phyloP scores from a whole-genome alignment of 1,140 invertebrate genomes.

The Aplysia californica region DNA sequence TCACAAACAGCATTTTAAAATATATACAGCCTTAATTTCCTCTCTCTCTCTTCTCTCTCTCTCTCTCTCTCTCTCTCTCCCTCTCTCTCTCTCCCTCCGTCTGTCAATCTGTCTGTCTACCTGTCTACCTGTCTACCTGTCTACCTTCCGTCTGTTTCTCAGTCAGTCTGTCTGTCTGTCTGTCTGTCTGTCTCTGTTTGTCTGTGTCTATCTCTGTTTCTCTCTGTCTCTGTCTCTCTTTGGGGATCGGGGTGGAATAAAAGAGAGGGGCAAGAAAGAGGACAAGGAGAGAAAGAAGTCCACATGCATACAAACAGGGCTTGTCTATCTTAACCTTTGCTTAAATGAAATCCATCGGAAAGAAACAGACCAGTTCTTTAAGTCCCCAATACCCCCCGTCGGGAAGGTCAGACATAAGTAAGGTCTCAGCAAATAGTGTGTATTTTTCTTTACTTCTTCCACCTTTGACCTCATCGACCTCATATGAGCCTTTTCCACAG shows the following conservation, averaged over 20 bases:
- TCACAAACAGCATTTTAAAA: neutral
- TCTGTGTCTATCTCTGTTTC: neutral
- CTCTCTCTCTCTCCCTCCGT: neutral
- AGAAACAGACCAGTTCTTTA: neutral
- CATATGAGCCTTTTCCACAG: too few relatives aligned
- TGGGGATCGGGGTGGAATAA: too few relatives aligned
- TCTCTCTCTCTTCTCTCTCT: neutral
- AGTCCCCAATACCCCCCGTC: neutral
- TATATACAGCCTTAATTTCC: neutral
- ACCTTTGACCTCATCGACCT: too few relatives aligned
- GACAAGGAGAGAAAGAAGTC: too few relatives aligned
- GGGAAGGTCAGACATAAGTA: too few relatives aligned
- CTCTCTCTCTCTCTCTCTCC: neutral
- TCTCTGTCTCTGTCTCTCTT: slow-evolving; percentile 5
- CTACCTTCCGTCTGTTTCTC: neutral
- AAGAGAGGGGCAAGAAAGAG: too few relatives aligned
- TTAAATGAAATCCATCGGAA: too few relatives aligned
- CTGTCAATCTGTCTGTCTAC: neutral
- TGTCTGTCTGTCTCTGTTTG: slow-evolving; percentile 1
- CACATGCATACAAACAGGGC: slow-evolving; percentile 6
- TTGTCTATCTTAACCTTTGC: too few relatives aligned
- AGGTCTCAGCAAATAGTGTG: too few relatives aligned
- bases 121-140: neutral
- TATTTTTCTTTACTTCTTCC: too few relatives aligned
- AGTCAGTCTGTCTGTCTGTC: neutral